Base-by-base conservation (phyloP, 2,888 invertebrate species). In the Callyntrura sp. region DNA sequence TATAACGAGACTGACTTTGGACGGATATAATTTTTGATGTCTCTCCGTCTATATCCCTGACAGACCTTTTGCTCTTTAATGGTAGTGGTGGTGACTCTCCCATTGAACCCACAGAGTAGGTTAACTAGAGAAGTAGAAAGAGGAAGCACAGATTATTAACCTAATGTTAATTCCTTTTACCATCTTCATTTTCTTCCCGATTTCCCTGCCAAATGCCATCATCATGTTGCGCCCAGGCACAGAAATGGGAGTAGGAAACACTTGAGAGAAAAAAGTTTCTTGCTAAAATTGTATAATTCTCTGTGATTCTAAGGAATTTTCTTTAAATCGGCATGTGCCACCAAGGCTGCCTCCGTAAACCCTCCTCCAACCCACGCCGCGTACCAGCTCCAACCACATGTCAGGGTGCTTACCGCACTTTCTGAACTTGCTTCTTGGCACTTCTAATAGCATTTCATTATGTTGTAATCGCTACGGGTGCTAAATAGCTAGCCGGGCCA, bases 71-170 rank as follows among this genome's bases (percentile, higher is more conserved):
- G n/a, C n/a, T n/a, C n/a, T n/a, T n/a, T n/a, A n/a, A n/a, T n/a
- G n/a, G n/a, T n/a, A n/a, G n/a, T n/a, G n/a, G n/a, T n/a, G n/a
- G n/a, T n/a, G n/a, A n/a, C n/a, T n/a, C n/a, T n/a, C n/a, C n/a
- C n/a, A n/a, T n/a, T n/a, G n/a, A n/a, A n/a, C n/a, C n/a, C n/a
- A n/a, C n/a, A 70, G 45, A 73, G 43, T 62, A 78, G 85, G 76
- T 65, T 79, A 86, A 86, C 68, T 65, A 65, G 73, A 86, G 55
- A 79, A 68, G 79, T 28, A n/a, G n/a, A n/a, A 43, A 68, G 68
- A 78, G 86, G 86, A 86, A 86, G 86, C 68, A 55, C 86, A 86
- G 79, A 86, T 86, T 78, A 86, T 86, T 86, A 79, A 65, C 17
- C 86, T 86, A 86, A 86, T 79, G 78, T 86, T 86, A 85, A 85